phyloP scores from a whole-genome alignment of 2,113 vertebrate species.

The Syrmaticus mikado region DNA sequence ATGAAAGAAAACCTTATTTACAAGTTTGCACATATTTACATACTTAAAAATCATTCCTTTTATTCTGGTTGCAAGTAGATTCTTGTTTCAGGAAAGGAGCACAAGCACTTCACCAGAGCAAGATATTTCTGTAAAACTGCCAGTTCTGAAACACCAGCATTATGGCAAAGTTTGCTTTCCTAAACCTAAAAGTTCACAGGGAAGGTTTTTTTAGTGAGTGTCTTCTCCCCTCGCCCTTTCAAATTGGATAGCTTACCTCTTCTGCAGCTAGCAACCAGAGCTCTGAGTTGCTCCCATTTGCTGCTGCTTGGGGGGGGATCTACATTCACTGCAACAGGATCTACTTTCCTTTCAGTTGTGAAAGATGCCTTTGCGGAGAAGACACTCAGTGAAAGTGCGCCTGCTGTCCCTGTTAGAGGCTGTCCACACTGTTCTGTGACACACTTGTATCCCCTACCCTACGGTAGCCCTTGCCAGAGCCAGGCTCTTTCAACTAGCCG shows the following conservation, averaged over 20 bases:
- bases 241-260: background rate
- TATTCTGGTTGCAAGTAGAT: constrained; percentile 34
- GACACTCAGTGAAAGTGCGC: background rate
- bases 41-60: constrained; percentile 62
- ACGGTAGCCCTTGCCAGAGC: background rate
- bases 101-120: constrained; percentile 17
- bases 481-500: background rate
- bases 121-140: background rate
- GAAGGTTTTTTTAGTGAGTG: background rate
- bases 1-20: constrained; percentile 58
- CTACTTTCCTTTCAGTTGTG: background rate
- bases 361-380: background rate
- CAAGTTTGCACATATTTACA: constrained; percentile 74
- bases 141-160: constrained; percentile 15
- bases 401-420: background rate
- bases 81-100: constrained; percentile 41
- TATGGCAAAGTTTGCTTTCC: background rate
- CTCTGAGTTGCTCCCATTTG: background rate
- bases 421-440: background rate
- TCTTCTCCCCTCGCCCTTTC: background rate
- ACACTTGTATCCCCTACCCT: background rate
- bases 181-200: no score
- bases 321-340: background rate
- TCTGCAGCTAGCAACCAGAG: background rate
- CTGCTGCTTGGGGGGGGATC: background rate